A percentile compares a stretch with the other conserved stretches of the same genome.
These are phyloP conservation scores for Eupithecia abbreviata DNA, from an alignment of 2,888 invertebrate genomes.

Conservation along the genomic window DNA sequence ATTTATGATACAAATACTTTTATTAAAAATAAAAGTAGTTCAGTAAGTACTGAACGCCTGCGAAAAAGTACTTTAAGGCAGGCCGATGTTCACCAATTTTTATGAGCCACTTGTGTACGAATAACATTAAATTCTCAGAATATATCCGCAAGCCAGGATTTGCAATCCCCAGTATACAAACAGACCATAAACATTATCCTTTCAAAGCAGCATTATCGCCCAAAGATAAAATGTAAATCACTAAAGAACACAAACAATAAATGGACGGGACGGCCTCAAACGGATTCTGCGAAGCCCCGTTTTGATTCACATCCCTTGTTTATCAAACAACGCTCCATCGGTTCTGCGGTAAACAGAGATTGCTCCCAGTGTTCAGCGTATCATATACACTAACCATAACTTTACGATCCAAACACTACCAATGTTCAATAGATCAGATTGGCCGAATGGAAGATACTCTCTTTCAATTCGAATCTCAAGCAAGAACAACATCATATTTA, in stretches of 20 bases:
- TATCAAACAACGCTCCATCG: constrained; percentile 22
- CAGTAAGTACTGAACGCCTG: no score
- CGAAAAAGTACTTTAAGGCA: neutral
- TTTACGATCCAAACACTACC: neutral
- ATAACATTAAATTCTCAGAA: neutral
- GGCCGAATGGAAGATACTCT: neutral
- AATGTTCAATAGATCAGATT: neutral
- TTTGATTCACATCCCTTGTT: constrained; percentile 27
- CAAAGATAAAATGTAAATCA: constrained; percentile 23
- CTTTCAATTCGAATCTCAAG: neutral
- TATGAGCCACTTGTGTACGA: neutral
- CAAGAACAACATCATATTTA: neutral
- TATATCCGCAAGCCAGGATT: neutral
- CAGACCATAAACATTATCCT: neutral
- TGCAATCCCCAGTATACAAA: neutral
- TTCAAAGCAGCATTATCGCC: neutral
- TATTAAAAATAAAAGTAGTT: no score
- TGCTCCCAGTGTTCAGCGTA: neutral
- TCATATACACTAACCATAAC: neutral
- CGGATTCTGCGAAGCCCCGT: constrained; percentile 25
- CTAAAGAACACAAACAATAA: constrained; percentile 22
- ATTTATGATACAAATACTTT: neutral
- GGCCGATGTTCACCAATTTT: neutral
- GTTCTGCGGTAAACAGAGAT: constrained; percentile 3
- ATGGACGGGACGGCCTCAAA: constrained; percentile 24